Conservation (phyloP, 1,140 invertebrate species). For the Apis laboriosa region DNA sequence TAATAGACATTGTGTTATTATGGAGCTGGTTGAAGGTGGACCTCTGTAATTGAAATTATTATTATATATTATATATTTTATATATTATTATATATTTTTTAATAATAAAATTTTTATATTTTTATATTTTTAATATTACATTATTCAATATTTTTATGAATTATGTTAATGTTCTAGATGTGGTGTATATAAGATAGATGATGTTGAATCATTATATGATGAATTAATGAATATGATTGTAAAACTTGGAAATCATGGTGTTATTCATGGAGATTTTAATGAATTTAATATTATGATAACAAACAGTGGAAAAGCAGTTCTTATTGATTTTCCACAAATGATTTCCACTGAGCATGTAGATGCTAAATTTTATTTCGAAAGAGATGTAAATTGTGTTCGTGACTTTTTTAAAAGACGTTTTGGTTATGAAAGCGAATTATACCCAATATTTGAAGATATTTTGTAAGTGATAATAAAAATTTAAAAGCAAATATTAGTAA, state of each 20-base stretch:
- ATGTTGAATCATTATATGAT: slow-evolving; percentile 93
- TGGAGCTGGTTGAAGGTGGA: slow-evolving; percentile 93
- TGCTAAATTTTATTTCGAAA: slow-evolving; percentile 96
- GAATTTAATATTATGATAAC: slow-evolving; percentile 98
- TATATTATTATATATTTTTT: too few relatives aligned
- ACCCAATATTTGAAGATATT: slow-evolving; percentile 93
- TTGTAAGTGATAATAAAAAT: slow-evolving; percentile 74
- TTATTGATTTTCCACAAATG: slow-evolving; percentile 99
- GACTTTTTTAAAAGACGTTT: slow-evolving; percentile 97
- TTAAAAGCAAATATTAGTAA: background rate
- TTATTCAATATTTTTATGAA: background rate
- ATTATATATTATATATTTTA: background rate
- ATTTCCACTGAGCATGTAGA: slow-evolving; percentile 96
- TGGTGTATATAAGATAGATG: slow-evolving; percentile 89
- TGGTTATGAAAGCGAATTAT: slow-evolving; percentile 93
- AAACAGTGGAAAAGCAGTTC: slow-evolving; percentile 89
- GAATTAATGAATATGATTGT: slow-evolving; percentile 98
- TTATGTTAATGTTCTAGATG: slow-evolving; percentile 82
- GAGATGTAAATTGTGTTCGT: slow-evolving; percentile 96
- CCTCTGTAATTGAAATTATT: slow-evolving; percentile 82
- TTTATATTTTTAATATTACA: background rate
- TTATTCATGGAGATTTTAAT: slow-evolving; percentile 99
- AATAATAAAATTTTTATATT: too few relatives aligned
- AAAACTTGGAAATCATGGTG: slow-evolving; percentile 93
- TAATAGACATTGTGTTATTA: slow-evolving; percentile 97